These are phyloP conservation scores for Pedetes capensis DNA, from an alignment of 2,113 vertebrate genomes.

Conservation along the genomic window DNA sequence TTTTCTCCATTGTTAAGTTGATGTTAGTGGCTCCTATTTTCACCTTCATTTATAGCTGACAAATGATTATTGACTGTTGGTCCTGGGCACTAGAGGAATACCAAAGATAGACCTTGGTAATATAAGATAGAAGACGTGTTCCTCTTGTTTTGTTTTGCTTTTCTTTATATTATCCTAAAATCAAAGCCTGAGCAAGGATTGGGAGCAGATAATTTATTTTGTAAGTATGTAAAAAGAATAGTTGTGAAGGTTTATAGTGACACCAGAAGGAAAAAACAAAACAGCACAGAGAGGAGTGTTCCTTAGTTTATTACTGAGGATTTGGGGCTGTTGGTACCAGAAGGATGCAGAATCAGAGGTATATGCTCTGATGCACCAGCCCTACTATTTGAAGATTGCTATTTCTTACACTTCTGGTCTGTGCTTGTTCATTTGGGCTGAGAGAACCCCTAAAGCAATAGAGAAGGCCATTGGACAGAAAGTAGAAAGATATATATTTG, in stretches of 20 bases:
- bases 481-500: not conserved
- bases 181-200: not conserved
- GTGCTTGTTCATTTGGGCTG: not conserved
- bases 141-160: not conserved
- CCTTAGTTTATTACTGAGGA: not conserved
- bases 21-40: not conserved
- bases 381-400: not conserved
- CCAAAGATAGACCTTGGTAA: not conserved
- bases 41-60: not conserved
- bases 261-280: not conserved
- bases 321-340: not conserved
- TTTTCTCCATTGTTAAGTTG: not conserved
- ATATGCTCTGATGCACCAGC: not conserved
- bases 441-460: not conserved
- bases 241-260: not conserved
- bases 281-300: not conserved
- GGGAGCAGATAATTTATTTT: not conserved
- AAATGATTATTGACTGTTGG: not conserved
- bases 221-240: not conserved
- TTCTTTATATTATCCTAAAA: not conserved
- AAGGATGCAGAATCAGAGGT: not conserved
- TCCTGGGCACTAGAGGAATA: not conserved
- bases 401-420: not conserved
- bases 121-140: not conserved
- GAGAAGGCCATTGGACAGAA: not conserved